Evolutionary conservation across 2,888 invertebrate species (phyloP), one percentile per base, ranked within the genome.

Genomic region (Dicyrtoma fusca): DNA sequence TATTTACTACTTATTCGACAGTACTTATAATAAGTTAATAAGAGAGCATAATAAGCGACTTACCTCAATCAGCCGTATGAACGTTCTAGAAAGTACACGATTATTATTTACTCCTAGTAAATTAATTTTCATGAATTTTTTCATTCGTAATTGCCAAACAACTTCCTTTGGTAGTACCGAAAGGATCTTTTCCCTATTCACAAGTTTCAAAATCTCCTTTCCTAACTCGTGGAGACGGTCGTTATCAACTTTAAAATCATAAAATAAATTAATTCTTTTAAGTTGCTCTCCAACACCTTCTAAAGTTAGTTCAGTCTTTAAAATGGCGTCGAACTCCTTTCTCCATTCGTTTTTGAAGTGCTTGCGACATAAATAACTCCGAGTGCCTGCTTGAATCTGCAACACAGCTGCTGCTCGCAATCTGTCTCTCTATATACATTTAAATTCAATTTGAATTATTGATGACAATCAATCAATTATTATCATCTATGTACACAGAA

Each of bases 381-480:
- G 86, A 8, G 90, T 88, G 83, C 88, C 89, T 0, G 93, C 91
- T 84, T 96, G 95, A 73, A 96, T 89, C 82, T 90, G 89, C 77
- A 79, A 47, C 3, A 75, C 66, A 1, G 78, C 72, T 8, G 71
- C 44, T n/a, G 74, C 77, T 17, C 70, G 53, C 2, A 71, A 34
- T 25, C 77, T 87, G 82, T 93, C 90, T 89, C 87, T 80, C 73
- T 84, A 14, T 49, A 14, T 23, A 4, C 13, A 14, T 57, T 17
- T 23, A 23, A 19, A 2, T 57, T 21, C 23, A 25, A 10, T 25
- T 53, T 73, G 63, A 69, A 44, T 10, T n/a, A n/a, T n/a, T n/a
- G n/a, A n/a, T n/a, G n/a, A n/a, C n/a, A n/a, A n/a, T n/a, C n/a
- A n/a, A n/a, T n/a, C n/a, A n/a, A n/a, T n/a, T n/a, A n/a, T n/a